phyloP scores from a whole-genome alignment of 2,113 vertebrate genomes.

The Pelecanoides urinatrix region DNA sequence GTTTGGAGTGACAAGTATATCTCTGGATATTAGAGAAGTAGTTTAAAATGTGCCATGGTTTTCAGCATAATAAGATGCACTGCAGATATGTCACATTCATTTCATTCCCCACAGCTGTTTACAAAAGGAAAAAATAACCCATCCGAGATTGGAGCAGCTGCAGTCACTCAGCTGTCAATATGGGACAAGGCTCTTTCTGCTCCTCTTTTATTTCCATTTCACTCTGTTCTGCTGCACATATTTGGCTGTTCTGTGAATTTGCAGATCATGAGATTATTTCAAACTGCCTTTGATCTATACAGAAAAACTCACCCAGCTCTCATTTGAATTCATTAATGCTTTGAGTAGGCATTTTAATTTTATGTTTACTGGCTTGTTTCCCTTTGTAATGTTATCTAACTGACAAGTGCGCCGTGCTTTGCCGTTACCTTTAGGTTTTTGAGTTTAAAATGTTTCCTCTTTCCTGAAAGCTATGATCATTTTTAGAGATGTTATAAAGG shows the following conservation, averaged over 20 bases:
- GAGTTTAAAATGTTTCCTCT: conserved; percentile 16
- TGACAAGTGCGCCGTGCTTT: not conserved
- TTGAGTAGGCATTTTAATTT: conserved; percentile 41
- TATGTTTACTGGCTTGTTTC: conserved; percentile 42
- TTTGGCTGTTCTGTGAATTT: conserved; percentile 38
- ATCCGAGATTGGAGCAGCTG: conserved; percentile 19
- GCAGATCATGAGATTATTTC: not conserved
- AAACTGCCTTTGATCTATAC: conserved; percentile 44
- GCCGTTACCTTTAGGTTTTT: conserved; percentile 7
- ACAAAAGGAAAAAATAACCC: not conserved
- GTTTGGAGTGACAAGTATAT: not conserved
- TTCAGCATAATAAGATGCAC: not conserved
- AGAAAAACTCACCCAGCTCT: conserved; percentile 12
- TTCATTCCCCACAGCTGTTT: conserved; percentile 51
- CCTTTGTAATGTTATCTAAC: conserved; percentile 11
- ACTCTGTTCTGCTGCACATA: conserved; percentile 14
- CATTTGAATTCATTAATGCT: conserved; percentile 46
- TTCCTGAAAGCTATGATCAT: conserved; percentile 1
- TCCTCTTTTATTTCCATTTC: conserved; percentile 24
- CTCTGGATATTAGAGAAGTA: not conserved
- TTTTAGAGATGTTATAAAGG: not conserved
- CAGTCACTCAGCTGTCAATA: conserved; percentile 49
- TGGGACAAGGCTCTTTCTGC: conserved; percentile 11
- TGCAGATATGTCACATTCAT: conserved; percentile 35
- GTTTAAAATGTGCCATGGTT: not conserved